Evolutionary conservation across 1,140 invertebrate genomes (phyloP), one percentile per base, ranked within the genome.

Genomic region (Sarcophaga bullata): DNA sequence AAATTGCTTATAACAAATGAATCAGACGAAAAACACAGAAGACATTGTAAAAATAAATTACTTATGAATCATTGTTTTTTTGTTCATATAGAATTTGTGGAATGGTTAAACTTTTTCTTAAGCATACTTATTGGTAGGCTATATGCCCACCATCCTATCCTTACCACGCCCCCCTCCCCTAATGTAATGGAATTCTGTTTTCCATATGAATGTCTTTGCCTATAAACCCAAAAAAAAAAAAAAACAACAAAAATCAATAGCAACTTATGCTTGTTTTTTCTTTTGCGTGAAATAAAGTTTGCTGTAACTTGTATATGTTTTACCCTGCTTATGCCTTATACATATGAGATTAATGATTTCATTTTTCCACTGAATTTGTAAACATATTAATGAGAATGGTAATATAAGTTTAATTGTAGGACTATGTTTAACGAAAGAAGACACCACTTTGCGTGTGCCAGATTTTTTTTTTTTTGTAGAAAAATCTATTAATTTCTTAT

Each of bases 261-360:
- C 17, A n/a, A 68, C 19, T 68, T 37, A 37, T 1, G 25, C 1
- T 37, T 37, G 1, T 37, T 4, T 37, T 37, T 37, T 4, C 25
- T 68, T 19, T 19, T 68, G 8, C 62, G n/a, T 62, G 11, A 8
- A 68, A 68, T 68, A 8, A n/a, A 19, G 17, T 68, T 68, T 68
- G 62, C 62, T 68, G 62, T 19, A 9, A 19, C 0, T 25, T 68
- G n/a, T 19, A 19, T 19, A n/a, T 68, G 25, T 58, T 58, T 68
- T 68, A 68, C 62, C 62, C 62, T 68, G 62, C 62, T 68, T 68
- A 68, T 68, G 62, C 62, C 62, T 68, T 68, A 19, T 17, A 68
- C 17, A 19, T 58, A 58, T 11, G 25, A 37, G 25, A 37, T 37
- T 37, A 37, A 37, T 15, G 11, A 58, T 58, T 58, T 13, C 13